Base-by-base conservation (phyloP, 2,797 vertebrate genomes). In the Neosalanx taihuensis region DNA sequence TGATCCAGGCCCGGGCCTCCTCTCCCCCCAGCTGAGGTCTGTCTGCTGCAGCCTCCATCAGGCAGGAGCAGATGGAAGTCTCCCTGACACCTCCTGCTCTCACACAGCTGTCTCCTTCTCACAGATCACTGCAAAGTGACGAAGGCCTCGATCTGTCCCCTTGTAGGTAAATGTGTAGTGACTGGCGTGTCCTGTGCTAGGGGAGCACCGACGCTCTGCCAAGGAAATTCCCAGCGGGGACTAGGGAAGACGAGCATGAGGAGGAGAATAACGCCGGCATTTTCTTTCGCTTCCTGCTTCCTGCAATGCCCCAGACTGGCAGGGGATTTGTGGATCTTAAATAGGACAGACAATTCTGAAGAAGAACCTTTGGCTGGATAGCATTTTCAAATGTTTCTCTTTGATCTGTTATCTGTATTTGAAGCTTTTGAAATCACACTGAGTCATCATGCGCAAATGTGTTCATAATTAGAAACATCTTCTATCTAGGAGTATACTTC, bases 181-280 rank as follows among this genome's bases (percentile, higher is more conserved):
- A 70, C 58, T 64, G 33, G 58, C 61, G 35, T 31, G 29, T 41
- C 67, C 18, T 69, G 72, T 41, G 23, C 18, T 17, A 29, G 59
- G 51, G 37, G 49, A 62, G 35, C 68, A 59, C 64, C 15, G 41
- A 41, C 18, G 23, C 57, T 30, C 17, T 4, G 57, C 58, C 51
- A 69, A 5, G 69, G 67, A 69, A 35, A 65, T 29, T 56, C n/a
- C 60, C 60, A 41, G 61, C 5, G 17, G 33, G 58, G 57, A 58
- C 23, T 6, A 15, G 69, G 1, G 33, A 18, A 31, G 30, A 37
- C 13, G n/a, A 30, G 33, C 15, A 56, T 41, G 68, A 41, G 2
- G 7, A 23, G 33, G 56, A 65, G 53, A 72, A 72, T 70, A 46
- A 41, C 41, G 18, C 57, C 9, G 18, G 9, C 35, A 18, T 59